phyloP scores from a whole-genome alignment of 2,797 vertebrate genomes.

The Spheniscus humboldti region DNA sequence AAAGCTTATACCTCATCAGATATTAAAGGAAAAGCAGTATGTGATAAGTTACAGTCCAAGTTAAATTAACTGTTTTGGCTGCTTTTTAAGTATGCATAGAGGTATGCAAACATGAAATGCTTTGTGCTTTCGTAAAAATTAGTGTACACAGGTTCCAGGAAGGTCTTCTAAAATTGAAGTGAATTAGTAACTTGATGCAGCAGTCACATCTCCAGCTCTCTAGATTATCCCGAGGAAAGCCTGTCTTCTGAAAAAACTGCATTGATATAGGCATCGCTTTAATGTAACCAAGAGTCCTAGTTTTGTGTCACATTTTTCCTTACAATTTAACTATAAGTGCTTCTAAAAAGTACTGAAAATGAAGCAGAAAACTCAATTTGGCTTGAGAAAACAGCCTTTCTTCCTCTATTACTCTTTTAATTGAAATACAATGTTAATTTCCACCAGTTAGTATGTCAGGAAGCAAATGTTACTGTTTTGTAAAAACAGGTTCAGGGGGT shows the following conservation, averaged over 20 bases:
- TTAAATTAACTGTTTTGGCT: not conserved
- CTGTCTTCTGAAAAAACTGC: not conserved
- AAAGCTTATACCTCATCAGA: not conserved
- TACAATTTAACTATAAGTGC: not conserved
- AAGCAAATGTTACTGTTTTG: not conserved
- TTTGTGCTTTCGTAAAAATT: not conserved
- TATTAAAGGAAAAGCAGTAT: not conserved
- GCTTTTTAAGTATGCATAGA: not conserved
- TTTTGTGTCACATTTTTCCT: not conserved
- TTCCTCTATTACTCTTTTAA: not conserved
- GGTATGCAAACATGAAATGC: not conserved
- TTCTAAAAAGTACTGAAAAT: not conserved
- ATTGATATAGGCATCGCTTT: not conserved
- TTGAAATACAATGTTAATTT: not conserved
- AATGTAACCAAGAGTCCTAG: not conserved
- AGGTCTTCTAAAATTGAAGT: not conserved
- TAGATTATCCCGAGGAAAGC: not conserved
- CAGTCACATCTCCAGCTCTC: not conserved
- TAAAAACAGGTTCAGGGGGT: not conserved
- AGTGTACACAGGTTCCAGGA: not conserved
- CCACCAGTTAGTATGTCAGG: not conserved
- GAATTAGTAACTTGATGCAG: not conserved
- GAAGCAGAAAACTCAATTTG: not conserved
- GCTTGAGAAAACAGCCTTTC: not conserved
- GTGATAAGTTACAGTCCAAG: not conserved